Evolutionary conservation across 2,113 vertebrate genomes (phyloP).

Genomic region (Pardalotus punctatus): DNA sequence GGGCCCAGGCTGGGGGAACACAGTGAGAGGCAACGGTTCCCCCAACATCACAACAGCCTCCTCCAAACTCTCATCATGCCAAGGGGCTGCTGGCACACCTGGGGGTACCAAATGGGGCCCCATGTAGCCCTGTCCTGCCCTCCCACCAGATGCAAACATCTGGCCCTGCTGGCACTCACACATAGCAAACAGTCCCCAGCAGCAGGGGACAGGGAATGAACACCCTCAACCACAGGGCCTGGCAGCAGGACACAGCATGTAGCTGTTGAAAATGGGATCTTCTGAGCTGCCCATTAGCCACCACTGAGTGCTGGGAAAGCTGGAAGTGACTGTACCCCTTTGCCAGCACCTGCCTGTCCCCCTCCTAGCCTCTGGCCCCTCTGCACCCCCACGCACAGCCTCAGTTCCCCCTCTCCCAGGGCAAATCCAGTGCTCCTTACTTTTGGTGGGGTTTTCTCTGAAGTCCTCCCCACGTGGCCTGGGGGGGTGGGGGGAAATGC

Average conservation of each 20-base stretch:
- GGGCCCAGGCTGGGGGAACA: neutral
- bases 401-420: neutral
- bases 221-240: accelerated
- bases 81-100: neutral
- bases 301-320: neutral
- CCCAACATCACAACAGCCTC: neutral
- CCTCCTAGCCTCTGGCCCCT: neutral
- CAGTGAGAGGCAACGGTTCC: accelerated
- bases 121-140: accelerated
- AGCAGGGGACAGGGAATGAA: accelerated
- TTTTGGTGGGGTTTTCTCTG: neutral
- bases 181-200: accelerated
- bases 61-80: neutral
- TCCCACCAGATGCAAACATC: neutral
- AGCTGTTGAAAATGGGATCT: accelerated
- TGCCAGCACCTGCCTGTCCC: accelerated
- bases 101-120: neutral
- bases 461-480: accelerated
- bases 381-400: neutral
- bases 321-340: no score
- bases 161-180: neutral
- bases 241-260: neutral
- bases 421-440: neutral
- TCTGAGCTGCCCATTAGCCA: accelerated
- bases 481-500: no score